These are phyloP conservation scores for Cataglyphis livida DNA, from an alignment of 2,888 invertebrate genomes.

Conservation along the genomic window DNA sequence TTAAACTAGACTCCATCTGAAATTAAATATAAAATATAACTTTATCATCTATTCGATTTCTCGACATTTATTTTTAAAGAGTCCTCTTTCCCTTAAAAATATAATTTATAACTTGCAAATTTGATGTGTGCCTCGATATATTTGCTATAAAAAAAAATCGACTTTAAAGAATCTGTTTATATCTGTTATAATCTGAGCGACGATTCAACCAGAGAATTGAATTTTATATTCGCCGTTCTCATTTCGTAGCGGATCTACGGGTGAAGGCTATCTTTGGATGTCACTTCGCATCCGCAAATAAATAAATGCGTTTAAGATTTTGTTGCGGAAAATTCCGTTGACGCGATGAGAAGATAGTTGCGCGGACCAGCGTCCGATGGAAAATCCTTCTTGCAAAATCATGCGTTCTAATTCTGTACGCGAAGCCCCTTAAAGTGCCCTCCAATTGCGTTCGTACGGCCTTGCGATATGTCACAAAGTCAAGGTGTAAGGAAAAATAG, in stretches of 20 bases:
- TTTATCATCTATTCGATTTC: background rate
- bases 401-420: slow-evolving; percentile 38
- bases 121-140: background rate
- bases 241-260: background rate
- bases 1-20: background rate
- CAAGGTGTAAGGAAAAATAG: slow-evolving; percentile 31
- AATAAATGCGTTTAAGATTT: background rate
- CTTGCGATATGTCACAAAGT: slow-evolving; percentile 30
- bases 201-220: background rate
- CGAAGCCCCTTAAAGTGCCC: slow-evolving; percentile 11
- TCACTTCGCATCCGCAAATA: slow-evolving; percentile 1
- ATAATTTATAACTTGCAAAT: background rate
- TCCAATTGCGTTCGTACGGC: background rate
- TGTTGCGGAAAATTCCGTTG: slow-evolving; percentile 38
- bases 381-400: slow-evolving; percentile 36
- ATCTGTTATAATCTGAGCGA: background rate
- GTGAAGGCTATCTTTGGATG: slow-evolving; percentile 26
- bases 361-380: slow-evolving; percentile 17
- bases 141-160: background rate
- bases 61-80: background rate
- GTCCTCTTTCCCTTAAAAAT: background rate
- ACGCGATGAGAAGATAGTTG: background rate
- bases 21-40: background rate
- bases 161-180: background rate
- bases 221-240: background rate